A percentile compares a stretch with the other conserved stretches of the same genome.
Evolutionary conservation across 2,113 vertebrate genomes (phyloP).

Genomic region (Cheilinus undulatus): DNA sequence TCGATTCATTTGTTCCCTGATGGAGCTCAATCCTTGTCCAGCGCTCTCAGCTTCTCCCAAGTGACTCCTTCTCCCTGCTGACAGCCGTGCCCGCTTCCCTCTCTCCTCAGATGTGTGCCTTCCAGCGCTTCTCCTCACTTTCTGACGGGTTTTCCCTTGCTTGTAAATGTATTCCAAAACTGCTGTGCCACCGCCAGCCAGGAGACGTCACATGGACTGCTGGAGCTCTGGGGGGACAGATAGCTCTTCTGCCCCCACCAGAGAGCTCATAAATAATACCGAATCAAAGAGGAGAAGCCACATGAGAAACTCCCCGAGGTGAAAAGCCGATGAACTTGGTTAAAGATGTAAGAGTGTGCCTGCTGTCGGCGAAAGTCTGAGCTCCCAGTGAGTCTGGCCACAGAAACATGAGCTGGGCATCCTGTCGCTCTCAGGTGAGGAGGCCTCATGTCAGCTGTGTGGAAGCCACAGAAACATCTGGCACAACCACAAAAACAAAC

Average conservation of each 20-base stretch:
- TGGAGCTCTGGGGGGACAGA: slow-evolving; percentile 62
- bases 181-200: slow-evolving; percentile 61
- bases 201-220: slow-evolving; percentile 62
- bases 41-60: slow-evolving; percentile 28
- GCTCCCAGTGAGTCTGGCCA: slow-evolving; percentile 28
- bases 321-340: slow-evolving; percentile 57
- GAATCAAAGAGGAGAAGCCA: slow-evolving; percentile 70
- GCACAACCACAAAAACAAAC: slow-evolving; percentile 65
- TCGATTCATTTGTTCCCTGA: slow-evolving; percentile 51
- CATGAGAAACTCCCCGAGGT: slow-evolving; percentile 57
- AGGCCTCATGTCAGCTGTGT: slow-evolving; percentile 54
- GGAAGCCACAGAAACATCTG: slow-evolving; percentile 57
- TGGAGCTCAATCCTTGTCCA: slow-evolving; percentile 64
- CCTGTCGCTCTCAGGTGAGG: slow-evolving; percentile 58
- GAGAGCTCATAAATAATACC: slow-evolving; percentile 73
- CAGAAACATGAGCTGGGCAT: slow-evolving; percentile 47
- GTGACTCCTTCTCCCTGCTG: slow-evolving; percentile 33
- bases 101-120: slow-evolving; percentile 46
- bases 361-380: slow-evolving; percentile 40
- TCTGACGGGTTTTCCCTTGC: slow-evolving; percentile 50
- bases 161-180: slow-evolving; percentile 71
- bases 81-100: slow-evolving; percentile 44
- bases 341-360: slow-evolving; percentile 42
- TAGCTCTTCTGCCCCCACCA: slow-evolving; percentile 35
- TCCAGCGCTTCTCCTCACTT: slow-evolving; percentile 39